Base-by-base conservation (phyloP, 2,888 invertebrate genomes). In the Yponomeuta plumbellus region DNA sequence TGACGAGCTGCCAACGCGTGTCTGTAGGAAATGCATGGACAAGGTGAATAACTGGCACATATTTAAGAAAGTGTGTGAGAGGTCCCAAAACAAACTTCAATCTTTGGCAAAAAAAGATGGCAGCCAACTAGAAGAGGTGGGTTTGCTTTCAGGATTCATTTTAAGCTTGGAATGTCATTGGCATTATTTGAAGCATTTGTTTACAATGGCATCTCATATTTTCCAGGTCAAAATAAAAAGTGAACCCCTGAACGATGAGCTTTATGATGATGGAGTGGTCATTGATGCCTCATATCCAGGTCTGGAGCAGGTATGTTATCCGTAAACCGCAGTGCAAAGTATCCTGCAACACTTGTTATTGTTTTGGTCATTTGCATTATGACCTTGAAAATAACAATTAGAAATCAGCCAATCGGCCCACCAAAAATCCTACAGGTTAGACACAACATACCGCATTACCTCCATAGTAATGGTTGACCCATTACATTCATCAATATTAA, bases 41-140 rank as follows among this genome's bases (percentile, higher is more conserved):
- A 94, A 92, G 86, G 92, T 95, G 73, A 93, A 94, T 76, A 92
- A 92, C 78, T 95, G 94, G 94, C 92, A 94, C 76, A 82, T 86
- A 71, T 95, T 93, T 86, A 94, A 93, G 81, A 88, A 92, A 78
- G 85, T 92, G 23, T 95, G 95, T 84, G 88, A 92, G 73, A 92
- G 91, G 76, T 93, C 94, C 71, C 95, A 95, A 87, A 91, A 89
- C 76, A 94, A 94, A 83, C 84, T 95, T 74, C 89, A 88, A 75
- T 87, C 92, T 83, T 92, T 94, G 91, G 78, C 92, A 74, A 86
- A 86, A 77, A 90, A 86, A 81, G 88, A 90, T 80, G 86, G 85
- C 81, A 86, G 83, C 88, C 90, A 84, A 85, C 88, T 89, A 84
- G 90, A 90, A 88, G 88, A 88, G 89, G 91, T 89, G 76, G 80